A percentile compares a stretch with the other conserved stretches of the same genome.
phyloP scores from a whole-genome alignment of 2,888 invertebrate species.

The Adelphocoris suturalis region DNA sequence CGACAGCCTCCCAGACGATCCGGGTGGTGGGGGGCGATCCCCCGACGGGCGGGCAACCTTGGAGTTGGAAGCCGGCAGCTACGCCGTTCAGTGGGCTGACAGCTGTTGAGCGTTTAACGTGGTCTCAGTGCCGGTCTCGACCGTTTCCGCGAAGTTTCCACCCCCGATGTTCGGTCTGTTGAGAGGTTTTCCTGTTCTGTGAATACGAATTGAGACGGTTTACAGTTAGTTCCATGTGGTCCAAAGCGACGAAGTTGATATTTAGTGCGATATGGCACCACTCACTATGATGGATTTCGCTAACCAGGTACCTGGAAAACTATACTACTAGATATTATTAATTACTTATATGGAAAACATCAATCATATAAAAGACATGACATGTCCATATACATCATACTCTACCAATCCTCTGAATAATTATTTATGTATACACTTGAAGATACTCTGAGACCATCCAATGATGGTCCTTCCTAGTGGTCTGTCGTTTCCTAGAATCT shows the following conservation, averaged over 20 bases:
- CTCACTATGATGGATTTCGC: slow-evolving; percentile 55
- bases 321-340: no score
- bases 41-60: background rate
- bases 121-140: background rate
- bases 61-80: background rate
- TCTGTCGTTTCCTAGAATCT: no score
- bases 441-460: no score
- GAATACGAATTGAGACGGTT: background rate
- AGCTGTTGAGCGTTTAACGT: background rate
- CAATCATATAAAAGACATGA: no score
- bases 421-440: no score
- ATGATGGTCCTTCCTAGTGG: no score
- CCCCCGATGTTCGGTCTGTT: background rate
- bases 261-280: slow-evolving; percentile 29
- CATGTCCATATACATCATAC: no score
- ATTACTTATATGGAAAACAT: no score
- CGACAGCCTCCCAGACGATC: background rate
- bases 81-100: background rate
- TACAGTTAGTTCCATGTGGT: slow-evolving; percentile 17
- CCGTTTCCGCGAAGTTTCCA: background rate
- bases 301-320: slow-evolving; percentile 16
- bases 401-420: no score
- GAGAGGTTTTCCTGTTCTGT: background rate
- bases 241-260: background rate
- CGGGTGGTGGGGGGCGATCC: background rate